These are phyloP conservation scores for Arctopsyche grandis DNA, from an alignment of 1,140 invertebrate species.

Conservation along the genomic window DNA sequence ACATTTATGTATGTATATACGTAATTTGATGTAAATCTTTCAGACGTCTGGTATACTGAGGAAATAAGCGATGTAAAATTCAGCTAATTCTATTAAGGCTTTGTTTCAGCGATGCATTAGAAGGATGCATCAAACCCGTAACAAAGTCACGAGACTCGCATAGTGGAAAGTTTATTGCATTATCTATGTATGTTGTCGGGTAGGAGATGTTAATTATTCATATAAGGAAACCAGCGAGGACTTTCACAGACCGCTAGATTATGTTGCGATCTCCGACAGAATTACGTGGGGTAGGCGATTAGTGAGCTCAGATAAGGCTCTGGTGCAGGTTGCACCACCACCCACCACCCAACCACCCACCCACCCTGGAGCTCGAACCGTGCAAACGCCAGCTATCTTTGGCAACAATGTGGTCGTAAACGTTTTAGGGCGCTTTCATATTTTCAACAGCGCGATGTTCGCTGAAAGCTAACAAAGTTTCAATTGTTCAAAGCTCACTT, in stretches of 20 bases:
- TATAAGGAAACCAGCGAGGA: neutral
- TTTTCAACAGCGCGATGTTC: slow-evolving; percentile 33
- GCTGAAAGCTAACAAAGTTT: neutral
- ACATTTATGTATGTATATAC: no score
- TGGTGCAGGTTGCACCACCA: slow-evolving; percentile 12
- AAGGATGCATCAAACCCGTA: no score
- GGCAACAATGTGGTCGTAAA: slow-evolving; percentile 51
- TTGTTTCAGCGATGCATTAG: no score
- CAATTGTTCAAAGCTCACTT: no score
- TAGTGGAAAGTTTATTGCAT: no score
- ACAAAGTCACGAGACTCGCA: no score
- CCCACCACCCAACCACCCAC: neutral
- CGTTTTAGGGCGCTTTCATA: slow-evolving; percentile 51
- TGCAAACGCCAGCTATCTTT: slow-evolving; percentile 45
- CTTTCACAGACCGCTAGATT: neutral
- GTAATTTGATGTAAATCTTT: no score
- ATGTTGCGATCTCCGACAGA: neutral
- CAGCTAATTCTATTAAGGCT: no score
- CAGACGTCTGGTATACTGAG: no score
- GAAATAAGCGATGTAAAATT: no score
- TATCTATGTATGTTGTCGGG: neutral
- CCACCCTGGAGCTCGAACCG: neutral
- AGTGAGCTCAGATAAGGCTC: slow-evolving; percentile 43
- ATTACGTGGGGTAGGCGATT: slow-evolving; percentile 34
- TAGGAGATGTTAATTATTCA: slow-evolving; percentile 1